Evolutionary conservation across 2,797 vertebrate species (phyloP), one percentile per base, ranked within the genome.

Genomic region (Siniperca obscura): DNA sequence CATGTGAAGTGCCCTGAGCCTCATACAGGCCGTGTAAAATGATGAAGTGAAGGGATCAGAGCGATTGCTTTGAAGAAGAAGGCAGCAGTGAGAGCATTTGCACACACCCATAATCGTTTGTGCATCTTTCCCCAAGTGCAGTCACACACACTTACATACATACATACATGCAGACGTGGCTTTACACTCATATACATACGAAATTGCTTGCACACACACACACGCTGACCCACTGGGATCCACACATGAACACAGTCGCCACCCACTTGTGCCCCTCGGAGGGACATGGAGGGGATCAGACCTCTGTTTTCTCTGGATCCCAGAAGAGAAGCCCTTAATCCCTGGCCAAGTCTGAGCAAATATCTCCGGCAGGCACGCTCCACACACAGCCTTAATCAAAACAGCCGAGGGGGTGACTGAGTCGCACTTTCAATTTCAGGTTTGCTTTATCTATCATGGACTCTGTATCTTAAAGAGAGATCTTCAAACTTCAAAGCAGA

Each of bases 261-360:
- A 83, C 85, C 84, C 82, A 68, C 76, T 84, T 52, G 38, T 82
- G 73, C 70, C 89, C 80, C n/a, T 60, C 21, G 30, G 87, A 75
- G 81, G 76, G 87, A 90, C 89, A 88, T 44, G 72, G 76, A 69
- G 50, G 77, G 76, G 93, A 91, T 92, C 92, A 91, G 82, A 73
- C 70, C 86, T 89, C 84, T 93, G 91, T 94, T 95, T 95, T 93
- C 90, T 76, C 86, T 89, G 85, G 91, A 94, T 93, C 83, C 81
- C 85, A 68, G 74, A 78, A 82, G 85, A 89, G 86, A 90, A 89
- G 88, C 84, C 77, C 80, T 92, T 94, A 95, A 95, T 95, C 94
- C 91, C 62, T 0, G 86, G 85, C 91, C 91, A 89, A 91, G 87
- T 85, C 93, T 94, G 90, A 92, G 88, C 88, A 94, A 95, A 95